Base-by-base conservation (phyloP, 2,888 invertebrate genomes). In the Pinctada fucata region DNA sequence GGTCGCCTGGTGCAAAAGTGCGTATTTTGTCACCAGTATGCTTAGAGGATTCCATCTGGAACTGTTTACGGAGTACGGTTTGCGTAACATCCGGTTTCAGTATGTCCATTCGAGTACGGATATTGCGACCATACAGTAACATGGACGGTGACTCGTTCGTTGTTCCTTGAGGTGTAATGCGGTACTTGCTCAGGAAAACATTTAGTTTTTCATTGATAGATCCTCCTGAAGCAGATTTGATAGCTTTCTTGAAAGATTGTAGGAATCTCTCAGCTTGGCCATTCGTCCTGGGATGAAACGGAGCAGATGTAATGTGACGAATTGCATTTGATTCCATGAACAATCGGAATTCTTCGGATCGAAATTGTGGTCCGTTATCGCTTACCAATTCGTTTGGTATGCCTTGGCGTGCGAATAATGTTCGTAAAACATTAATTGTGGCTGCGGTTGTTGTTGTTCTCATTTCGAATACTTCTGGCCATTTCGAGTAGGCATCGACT, bases 371-470 rank as follows among this genome's bases (percentile, higher is more conserved):
- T 66, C 66, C 10, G 31, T 66, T 66, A 16, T 66, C 66, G 5
- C n/a, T n/a, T 5, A 66, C 66, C n/a, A 66, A n/a, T 66, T 66
- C 66, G 93, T 79, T 93, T 93, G 0, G 92, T 92, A 81, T 88
- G 10, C 91, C 86, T 80, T 93, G 93, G 2, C 91, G 88, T 13
- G 92, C 82, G 45, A 93, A 82, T 3, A 93, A 79, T 51, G 90
- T 86, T 84, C 85, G 87, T 50, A 70, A 65, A 58, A 64, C 65
- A 16, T 76, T n/a, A 6, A 70, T 70, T 48, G 71, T 76, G 5
- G 4, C 13, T 5, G 31, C 13, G 31, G 76, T 47, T n/a, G 76
- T 70, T 31, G 71, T 76, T 52, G 47, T 76, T 8, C n/a, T 52
- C 76, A 76, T 76, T 47, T 69, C 31, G 10, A 76, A n/a, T n/a